Conservation (phyloP, 2,888 invertebrate species). For the Drosophila picticornis region DNA sequence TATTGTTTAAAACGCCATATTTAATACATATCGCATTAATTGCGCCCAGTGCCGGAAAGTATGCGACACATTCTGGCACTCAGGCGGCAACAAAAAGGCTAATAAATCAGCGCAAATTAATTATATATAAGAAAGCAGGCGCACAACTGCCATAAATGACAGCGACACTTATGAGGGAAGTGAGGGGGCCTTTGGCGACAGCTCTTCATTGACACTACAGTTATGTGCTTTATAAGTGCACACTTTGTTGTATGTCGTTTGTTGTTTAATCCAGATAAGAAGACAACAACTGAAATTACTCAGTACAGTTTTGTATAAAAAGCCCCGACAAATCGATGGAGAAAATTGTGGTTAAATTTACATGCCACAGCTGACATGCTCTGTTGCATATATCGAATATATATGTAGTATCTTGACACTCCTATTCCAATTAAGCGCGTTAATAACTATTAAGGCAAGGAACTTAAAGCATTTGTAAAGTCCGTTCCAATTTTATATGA, state of each 20-base stretch:
- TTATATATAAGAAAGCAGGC: slow-evolving; percentile 17
- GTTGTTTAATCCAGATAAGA: slow-evolving; percentile 49
- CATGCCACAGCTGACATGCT: not conserved
- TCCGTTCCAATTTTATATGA: slow-evolving; percentile 2
- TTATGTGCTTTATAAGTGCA: slow-evolving; percentile 50
- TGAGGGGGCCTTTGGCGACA: not conserved
- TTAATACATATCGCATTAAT: slow-evolving; percentile 48
- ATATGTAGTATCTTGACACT: slow-evolving; percentile 22
- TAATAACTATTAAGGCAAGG: slow-evolving; percentile 27
- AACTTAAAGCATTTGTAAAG: slow-evolving; percentile 34
- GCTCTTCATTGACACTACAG: slow-evolving; percentile 53
- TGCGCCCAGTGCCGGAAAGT: slow-evolving; percentile 12
- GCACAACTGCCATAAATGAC: slow-evolving; percentile 24
- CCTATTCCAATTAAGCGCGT: slow-evolving; percentile 46
- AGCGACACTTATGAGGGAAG: slow-evolving; percentile 20
- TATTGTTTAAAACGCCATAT: slow-evolving; percentile 54
- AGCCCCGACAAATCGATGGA: slow-evolving; percentile 18
- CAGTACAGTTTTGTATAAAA: slow-evolving; percentile 8
- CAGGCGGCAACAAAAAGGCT: slow-evolving; percentile 30
- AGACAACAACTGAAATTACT: slow-evolving; percentile 31
- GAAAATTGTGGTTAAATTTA: slow-evolving; percentile 14
- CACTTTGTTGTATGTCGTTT: slow-evolving; percentile 35
- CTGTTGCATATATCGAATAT: slow-evolving; percentile 7
- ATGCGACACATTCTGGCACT: slow-evolving; percentile 23
- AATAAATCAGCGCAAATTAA: slow-evolving; percentile 63